These are phyloP conservation scores for Trachythela sp. DNA, from an alignment of 64 coral and sea anemone genomes.

Conservation along the genomic window DNA sequence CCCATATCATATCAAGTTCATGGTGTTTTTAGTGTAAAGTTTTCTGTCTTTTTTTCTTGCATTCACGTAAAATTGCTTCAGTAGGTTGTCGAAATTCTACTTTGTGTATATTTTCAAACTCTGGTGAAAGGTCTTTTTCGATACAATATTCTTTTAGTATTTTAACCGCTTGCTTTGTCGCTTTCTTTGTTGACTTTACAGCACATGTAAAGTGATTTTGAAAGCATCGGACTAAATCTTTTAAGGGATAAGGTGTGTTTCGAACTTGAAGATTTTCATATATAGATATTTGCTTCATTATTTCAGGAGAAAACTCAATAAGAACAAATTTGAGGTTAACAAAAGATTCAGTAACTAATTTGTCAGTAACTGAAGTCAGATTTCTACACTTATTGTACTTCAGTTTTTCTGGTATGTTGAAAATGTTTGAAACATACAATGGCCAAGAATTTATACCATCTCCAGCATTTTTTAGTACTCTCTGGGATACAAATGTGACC, in stretches of 20 bases:
- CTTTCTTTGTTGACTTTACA: background rate
- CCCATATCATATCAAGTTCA: background rate
- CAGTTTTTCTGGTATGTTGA: slow-evolving; percentile 39
- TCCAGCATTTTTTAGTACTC: slow-evolving; percentile 34
- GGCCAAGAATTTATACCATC: slow-evolving; percentile 48
- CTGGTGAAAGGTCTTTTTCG: background rate
- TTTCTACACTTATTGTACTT: slow-evolving; percentile 43
- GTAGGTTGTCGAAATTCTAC: background rate
- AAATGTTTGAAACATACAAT: slow-evolving; percentile 43
- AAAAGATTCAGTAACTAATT: slow-evolving; percentile 37
- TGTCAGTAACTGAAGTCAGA: slow-evolving; percentile 15
- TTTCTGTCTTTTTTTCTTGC: slow-evolving; percentile 1
- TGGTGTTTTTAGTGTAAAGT: background rate
- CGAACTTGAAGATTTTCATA: slow-evolving; percentile 37
- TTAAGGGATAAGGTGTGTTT: slow-evolving; percentile 26
- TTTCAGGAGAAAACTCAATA: too few species aligned
- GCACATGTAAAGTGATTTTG: slow-evolving; percentile 59
- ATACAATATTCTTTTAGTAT: background rate
- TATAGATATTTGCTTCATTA: slow-evolving; percentile 20
- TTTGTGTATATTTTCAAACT: background rate
- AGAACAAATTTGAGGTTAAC: slow-evolving; percentile 37
- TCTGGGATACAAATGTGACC: slow-evolving; percentile 41
- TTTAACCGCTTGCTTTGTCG: background rate
- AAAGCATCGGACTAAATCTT: slow-evolving; percentile 31
- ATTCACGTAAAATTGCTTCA: background rate